phyloP scores from a whole-genome alignment of 2,113 vertebrate species.

The mouse (Mus musculus) region GRCm39 chr16:57589501-57590000 shows the following conservation, averaged over 20 bases:
- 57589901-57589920: background rate
- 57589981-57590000: background rate
- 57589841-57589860: background rate
- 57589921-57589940: background rate
- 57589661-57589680: too few species aligned
- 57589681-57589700: too few species aligned
- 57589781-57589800: background rate
- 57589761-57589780: background rate
- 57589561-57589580: too few species aligned
- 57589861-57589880: background rate
- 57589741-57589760: background rate
- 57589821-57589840: background rate
- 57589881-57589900: background rate
- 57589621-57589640: background rate
- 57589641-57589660: too few species aligned
- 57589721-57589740: background rate
- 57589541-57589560: too few species aligned
- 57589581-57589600: too few species aligned
- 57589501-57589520: too few species aligned
- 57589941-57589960: background rate
- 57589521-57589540: too few species aligned
- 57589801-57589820: background rate
- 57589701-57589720: too few species aligned
- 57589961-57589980: background rate
- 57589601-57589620: background rate